phyloP scores from a whole-genome alignment of 1,140 invertebrate species.

The Trissolcus basalis region DNA sequence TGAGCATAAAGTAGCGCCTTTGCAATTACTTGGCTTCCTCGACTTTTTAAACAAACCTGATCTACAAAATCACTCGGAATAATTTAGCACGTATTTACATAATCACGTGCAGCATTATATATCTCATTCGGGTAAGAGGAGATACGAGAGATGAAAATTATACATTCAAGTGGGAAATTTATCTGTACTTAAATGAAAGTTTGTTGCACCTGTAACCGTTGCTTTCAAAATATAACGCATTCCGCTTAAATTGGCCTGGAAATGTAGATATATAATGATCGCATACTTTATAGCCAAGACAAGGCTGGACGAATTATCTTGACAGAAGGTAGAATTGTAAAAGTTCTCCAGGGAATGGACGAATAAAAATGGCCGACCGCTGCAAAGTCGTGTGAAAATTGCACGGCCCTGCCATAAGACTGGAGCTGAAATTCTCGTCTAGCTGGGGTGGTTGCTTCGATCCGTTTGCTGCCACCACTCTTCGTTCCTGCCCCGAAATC shows the following conservation, averaged over 20 bases:
- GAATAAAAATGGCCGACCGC: slow-evolving; percentile 53
- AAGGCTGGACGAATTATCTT: slow-evolving; percentile 51
- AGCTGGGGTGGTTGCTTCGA: slow-evolving; percentile 53
- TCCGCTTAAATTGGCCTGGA: slow-evolving; percentile 37
- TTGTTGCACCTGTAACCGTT: slow-evolving; percentile 19
- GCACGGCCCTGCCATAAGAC: slow-evolving; percentile 41
- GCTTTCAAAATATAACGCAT: slow-evolving; percentile 20
- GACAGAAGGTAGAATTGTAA: slow-evolving; percentile 46
- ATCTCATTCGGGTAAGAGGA: too few relatives aligned
- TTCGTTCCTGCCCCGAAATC: slow-evolving; percentile 32
- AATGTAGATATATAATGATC: slow-evolving; percentile 43
- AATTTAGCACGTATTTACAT: too few relatives aligned
- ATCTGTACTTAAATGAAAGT: background rate
- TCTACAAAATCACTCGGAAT: too few relatives aligned
- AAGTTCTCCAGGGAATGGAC: slow-evolving; percentile 54
- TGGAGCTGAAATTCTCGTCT: slow-evolving; percentile 49
- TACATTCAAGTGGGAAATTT: too few relatives aligned
- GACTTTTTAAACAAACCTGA: too few relatives aligned
- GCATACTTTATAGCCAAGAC: slow-evolving; percentile 36
- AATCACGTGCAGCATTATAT: too few relatives aligned
- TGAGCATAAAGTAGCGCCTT: too few relatives aligned
- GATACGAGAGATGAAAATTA: too few relatives aligned
- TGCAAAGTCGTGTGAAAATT: slow-evolving; percentile 56
- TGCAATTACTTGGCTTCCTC: too few relatives aligned
- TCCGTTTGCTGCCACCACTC: slow-evolving; percentile 48